Percentiles rank a stretch among this genome's conserved stretches.
Evolutionary conservation across 2,797 vertebrate genomes (phyloP).

Genomic region (Hoplostethus mediterraneus): DNA sequence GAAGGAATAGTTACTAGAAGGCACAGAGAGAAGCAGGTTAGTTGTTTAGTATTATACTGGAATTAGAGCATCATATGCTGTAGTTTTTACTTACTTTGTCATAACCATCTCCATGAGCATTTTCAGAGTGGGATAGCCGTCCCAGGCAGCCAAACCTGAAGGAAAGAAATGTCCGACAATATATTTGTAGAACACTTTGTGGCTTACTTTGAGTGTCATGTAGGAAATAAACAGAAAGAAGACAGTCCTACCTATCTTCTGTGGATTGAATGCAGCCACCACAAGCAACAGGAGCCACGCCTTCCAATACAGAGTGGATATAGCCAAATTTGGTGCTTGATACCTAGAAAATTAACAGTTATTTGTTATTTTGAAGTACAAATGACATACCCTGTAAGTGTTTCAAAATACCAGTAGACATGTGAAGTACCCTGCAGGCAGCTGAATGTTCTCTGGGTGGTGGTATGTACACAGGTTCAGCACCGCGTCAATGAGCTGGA

Average conservation of each 20-base stretch:
- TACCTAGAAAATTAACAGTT: constrained; percentile 85
- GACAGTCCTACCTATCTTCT: constrained; percentile 91
- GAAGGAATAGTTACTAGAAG: constrained; percentile 92
- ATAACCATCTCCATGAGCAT: constrained; percentile 99
- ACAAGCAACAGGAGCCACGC: constrained; percentile 97
- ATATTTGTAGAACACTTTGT: background rate
- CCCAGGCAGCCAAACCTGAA: constrained; percentile 95
- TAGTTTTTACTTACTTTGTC: constrained; percentile 90
- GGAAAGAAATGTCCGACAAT: constrained; percentile 4
- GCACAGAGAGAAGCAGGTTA: background rate
- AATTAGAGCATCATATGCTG: background rate
- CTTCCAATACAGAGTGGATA: constrained; percentile 98
- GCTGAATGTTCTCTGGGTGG: constrained; percentile 98
- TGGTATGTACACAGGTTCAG: constrained; percentile 98
- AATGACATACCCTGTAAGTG: constrained; percentile 2
- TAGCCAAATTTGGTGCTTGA: constrained; percentile 95
- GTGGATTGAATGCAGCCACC: constrained; percentile 96
- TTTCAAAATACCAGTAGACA: constrained; percentile 25
- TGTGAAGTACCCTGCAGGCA: constrained; percentile 91
- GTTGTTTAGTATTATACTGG: background rate
- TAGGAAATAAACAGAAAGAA: background rate
- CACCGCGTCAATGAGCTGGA: constrained; percentile 96
- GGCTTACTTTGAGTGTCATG: background rate
- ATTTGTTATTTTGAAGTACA: constrained; percentile 40
- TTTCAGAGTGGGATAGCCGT: constrained; percentile 96